These are phyloP conservation scores for Lycaena phlaeas DNA, from an alignment of 2,888 invertebrate genomes.

Conservation along the genomic window DNA sequence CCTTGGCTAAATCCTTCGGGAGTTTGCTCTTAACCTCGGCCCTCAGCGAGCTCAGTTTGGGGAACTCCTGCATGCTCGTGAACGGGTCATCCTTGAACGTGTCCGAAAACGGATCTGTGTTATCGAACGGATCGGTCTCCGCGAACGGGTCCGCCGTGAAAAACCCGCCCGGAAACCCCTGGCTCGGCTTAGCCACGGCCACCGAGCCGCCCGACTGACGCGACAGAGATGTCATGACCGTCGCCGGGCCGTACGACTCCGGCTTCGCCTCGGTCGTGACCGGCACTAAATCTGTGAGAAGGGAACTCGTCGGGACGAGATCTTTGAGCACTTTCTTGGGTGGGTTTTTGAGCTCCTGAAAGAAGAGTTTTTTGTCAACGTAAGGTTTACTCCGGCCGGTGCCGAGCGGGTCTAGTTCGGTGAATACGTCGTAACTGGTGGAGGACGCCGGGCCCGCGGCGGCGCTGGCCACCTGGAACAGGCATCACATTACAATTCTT, in stretches of 20 bases:
- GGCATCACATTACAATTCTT: conserved; percentile 27
- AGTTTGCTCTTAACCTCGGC: conserved; percentile 38
- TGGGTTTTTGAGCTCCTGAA: conserved; percentile 95
- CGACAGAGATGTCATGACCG: conserved; percentile 61
- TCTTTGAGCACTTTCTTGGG: conserved; percentile 94
- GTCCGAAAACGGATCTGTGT: conserved; percentile 78
- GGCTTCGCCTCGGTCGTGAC: conserved; percentile 37
- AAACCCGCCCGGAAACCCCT: conserved; percentile 37
- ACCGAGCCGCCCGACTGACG: conserved; percentile 66
- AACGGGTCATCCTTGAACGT: conserved; percentile 76
- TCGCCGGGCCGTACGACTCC: conserved; percentile 50
- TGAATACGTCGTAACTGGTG: conserved; percentile 86
- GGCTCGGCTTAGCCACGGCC: conserved; percentile 44
- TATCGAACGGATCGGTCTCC: conserved; percentile 82
- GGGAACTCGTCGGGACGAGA: conserved; percentile 71
- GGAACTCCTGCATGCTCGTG: conserved; percentile 53
- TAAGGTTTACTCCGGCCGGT: conserved; percentile 93
- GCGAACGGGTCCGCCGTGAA: conserved; percentile 76
- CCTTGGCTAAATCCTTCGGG: conserved; percentile 28
- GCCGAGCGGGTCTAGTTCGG: conserved; percentile 93
- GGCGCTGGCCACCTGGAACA: conserved; percentile 61
- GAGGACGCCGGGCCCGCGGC: conserved; percentile 45
- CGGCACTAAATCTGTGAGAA: conserved; percentile 47
- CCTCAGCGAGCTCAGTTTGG: conserved; percentile 35
- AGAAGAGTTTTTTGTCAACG: conserved; percentile 96